Evolutionary conservation across 2,888 invertebrate species (phyloP).

Genomic region (Ochropacha duplaris): DNA sequence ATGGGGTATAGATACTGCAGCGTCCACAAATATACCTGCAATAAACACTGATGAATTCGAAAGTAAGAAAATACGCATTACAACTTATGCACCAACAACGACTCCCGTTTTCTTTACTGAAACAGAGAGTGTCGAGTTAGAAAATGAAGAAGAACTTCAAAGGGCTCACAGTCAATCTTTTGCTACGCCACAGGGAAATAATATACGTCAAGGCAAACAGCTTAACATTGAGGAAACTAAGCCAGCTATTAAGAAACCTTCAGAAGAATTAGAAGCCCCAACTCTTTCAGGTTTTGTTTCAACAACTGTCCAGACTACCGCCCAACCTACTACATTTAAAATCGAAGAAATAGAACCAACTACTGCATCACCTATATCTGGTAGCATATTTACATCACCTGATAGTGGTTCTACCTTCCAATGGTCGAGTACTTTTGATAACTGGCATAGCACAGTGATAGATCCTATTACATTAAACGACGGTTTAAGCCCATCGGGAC

Average conservation of each 20-base stretch:
- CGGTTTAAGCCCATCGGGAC: constrained; percentile 75
- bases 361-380: constrained; percentile 52
- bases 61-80: constrained; percentile 66
- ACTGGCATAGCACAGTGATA: constrained; percentile 87
- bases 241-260: constrained; percentile 55
- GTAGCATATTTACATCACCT: constrained; percentile 65
- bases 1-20: constrained; percentile 68
- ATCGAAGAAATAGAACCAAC: constrained; percentile 51
- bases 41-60: constrained; percentile 58
- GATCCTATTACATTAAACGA: constrained; percentile 89
- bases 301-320: constrained; percentile 55
- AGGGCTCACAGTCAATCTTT: constrained; percentile 88
- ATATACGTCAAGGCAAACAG: constrained; percentile 69
- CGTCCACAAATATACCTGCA: constrained; percentile 51
- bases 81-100: constrained; percentile 48
- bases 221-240: constrained; percentile 50
- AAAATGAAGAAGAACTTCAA: constrained; percentile 85
- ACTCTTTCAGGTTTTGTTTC: constrained; percentile 53
- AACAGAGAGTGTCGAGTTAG: constrained; percentile 70
- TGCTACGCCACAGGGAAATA: constrained; percentile 81
- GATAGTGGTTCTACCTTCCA: constrained; percentile 71
- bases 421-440: constrained; percentile 71
- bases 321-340: constrained; percentile 48
- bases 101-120: constrained; percentile 67
- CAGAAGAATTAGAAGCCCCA: constrained; percentile 72